Conservation (phyloP, 1,140 invertebrate species). For the Sarcophaga bullata region DNA sequence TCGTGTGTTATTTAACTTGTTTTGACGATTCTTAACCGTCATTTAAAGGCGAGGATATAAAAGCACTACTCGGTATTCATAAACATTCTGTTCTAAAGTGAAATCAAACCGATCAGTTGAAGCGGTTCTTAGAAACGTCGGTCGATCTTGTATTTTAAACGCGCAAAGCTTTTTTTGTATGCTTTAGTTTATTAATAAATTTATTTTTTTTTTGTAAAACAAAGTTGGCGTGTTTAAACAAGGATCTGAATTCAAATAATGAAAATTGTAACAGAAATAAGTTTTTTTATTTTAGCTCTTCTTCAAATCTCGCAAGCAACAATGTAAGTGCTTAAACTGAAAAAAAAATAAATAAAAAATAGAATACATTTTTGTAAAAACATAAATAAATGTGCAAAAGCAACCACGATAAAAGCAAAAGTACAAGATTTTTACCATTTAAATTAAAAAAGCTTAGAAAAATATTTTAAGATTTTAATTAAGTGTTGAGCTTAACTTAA, state of each 20-base stretch:
- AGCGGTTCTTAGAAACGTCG: background rate
- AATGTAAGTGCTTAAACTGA: background rate
- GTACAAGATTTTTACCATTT: too few relatives aligned
- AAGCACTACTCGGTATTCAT: conserved; percentile 1
- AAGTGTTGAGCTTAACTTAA: too few relatives aligned
- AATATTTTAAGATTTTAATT: too few relatives aligned
- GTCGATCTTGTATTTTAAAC: background rate
- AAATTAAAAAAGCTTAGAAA: too few relatives aligned
- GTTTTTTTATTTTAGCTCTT: background rate
- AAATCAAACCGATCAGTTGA: background rate
- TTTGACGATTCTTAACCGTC: conserved; percentile 13
- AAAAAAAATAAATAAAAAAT: background rate
- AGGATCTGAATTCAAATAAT: background rate
- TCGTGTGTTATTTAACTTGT: background rate
- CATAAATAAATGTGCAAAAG: too few relatives aligned
- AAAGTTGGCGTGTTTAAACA: conserved; percentile 10
- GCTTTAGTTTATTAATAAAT: background rate
- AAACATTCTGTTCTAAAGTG: conserved; percentile 12
- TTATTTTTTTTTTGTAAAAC: background rate
- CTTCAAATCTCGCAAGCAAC: background rate
- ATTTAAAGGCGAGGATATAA: conserved; percentile 21
- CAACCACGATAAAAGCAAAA: too few relatives aligned
- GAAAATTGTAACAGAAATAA: background rate
- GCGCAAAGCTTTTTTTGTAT: background rate
- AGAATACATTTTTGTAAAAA: background rate